Percentiles rank a stretch among this genome's conserved stretches.
Conservation (phyloP, 2,797 vertebrate species). For the Notoglanidium macrostoma region DNA sequence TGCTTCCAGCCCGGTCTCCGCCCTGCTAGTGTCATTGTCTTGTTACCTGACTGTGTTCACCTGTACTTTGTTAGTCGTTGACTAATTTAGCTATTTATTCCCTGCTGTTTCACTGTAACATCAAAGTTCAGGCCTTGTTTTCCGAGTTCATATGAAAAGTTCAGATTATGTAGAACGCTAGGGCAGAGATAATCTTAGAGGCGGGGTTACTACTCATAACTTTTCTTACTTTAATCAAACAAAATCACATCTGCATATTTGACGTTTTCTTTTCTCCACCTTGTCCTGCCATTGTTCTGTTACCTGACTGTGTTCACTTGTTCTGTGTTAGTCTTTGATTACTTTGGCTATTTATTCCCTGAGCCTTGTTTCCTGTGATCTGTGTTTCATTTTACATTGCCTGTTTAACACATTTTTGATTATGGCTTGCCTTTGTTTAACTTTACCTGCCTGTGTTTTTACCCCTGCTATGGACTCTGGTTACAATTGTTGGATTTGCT, state of each 20-base stretch:
- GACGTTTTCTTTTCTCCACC: neutral
- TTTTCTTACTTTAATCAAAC: neutral
- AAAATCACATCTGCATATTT: neutral
- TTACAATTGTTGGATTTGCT: neutral
- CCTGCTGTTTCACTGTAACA: neutral
- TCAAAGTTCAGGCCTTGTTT: neutral
- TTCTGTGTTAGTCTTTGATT: neutral
- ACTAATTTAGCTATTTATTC: neutral
- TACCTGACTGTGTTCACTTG: neutral
- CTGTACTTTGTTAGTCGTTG: neutral
- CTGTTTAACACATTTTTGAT: neutral
- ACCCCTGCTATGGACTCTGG: neutral
- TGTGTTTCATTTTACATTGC: neutral
- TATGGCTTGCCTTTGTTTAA: neutral
- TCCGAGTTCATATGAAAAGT: neutral
- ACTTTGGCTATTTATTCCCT: too few species aligned
- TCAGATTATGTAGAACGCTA: neutral
- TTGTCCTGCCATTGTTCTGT: neutral
- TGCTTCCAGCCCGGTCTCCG: neutral
- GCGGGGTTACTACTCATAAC: neutral
- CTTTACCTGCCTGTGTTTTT: neutral
- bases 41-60: neutral
- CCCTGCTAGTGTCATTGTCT: neutral
- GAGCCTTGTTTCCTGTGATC: neutral
- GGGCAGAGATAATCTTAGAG: neutral